Base-by-base conservation (phyloP, 1,140 invertebrate species). In the Paralvinella palmiformis region DNA sequence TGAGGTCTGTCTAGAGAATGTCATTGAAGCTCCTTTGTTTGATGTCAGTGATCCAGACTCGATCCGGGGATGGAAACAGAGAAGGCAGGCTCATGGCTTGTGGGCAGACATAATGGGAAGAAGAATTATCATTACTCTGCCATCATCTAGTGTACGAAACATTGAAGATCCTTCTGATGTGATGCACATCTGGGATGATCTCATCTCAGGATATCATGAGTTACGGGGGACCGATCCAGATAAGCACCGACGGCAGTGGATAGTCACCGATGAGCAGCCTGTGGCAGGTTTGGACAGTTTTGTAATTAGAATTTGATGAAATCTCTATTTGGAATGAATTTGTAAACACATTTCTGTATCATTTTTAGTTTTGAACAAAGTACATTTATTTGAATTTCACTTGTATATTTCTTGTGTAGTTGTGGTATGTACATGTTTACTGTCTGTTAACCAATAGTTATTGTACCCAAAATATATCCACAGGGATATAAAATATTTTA, bases 31-130 rank as follows among this genome's bases (percentile, higher is more conserved):
- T 41, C 64, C 64, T 5, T 36, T 24, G n/a, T 62, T 57, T 32
- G 50, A 60, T 31, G 32, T 57, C 6, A 24, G 22, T 24, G 50
- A 67, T 33, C 31, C 50, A 13, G 62, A 56, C 5, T 52, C 35
- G 4, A 36, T 55, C 17, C 15, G 37, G 41, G 24, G 37, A 35
- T 67, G 67, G 67, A 20, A 17, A 29, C 29, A 29, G 17, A 56
- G 55, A 44, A 24, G 60, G 31, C 15, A 57, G 3, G 32, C 63
- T 4, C 69, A 65, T 1, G 71, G 69, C 13, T 36, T 71, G 35
- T 72, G 71, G 71, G 68, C 65, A 36, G 71, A 72, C 48, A 61
- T 72, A 10, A 36, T 63, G 32, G 71, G 71, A 6, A 55, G 68
- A 29, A 53, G 64, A 17, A 63, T 72, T 48, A 62, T 65, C 22